Percentiles rank a stretch among this genome's conserved stretches.
Conservation (phyloP, 2,888 invertebrate species). For the Eristalis tenax region DNA sequence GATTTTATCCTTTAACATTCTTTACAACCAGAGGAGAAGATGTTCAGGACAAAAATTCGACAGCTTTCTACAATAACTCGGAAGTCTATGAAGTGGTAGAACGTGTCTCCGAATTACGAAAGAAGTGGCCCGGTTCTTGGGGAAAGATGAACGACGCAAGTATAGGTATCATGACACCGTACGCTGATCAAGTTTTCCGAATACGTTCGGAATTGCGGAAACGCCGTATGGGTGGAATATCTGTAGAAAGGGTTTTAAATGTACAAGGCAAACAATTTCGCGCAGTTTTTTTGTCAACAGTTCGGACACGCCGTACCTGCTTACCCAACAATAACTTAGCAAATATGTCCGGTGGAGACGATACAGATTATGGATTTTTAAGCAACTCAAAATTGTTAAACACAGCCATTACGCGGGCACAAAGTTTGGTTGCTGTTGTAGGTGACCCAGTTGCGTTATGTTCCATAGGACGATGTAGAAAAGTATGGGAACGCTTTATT, state of each 20-base stretch:
- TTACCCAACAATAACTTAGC: conserved; percentile 79
- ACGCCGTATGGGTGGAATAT: conserved; percentile 87
- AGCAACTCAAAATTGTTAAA: conserved; percentile 91
- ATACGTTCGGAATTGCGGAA: conserved; percentile 90
- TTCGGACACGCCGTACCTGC: conserved; percentile 88
- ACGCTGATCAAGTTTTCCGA: conserved; percentile 89
- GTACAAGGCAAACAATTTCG: conserved; percentile 94
- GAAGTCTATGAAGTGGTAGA: conserved; percentile 92
- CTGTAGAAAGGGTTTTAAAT: conserved; percentile 91
- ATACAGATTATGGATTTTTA: conserved; percentile 90
- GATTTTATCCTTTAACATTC: conserved; percentile 89
- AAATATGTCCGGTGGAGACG: conserved; percentile 79
- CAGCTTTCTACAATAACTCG: conserved; percentile 90
- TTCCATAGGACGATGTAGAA: conserved; percentile 89
- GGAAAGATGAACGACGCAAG: conserved; percentile 89
- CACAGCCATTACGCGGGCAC: conserved; percentile 91
- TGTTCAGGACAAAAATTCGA: conserved; percentile 89
- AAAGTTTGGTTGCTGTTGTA: conserved; percentile 91
- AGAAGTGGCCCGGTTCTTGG: conserved; percentile 89
- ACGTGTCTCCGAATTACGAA: conserved; percentile 87
- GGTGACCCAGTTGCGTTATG: conserved; percentile 92
- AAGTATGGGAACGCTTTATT: conserved; percentile 91
- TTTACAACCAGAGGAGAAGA: conserved; percentile 91
- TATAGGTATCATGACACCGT: conserved; percentile 92
- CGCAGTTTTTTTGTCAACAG: conserved; percentile 89